phyloP scores from a whole-genome alignment of 2,113 vertebrate species.

The Podarcis raffonei region DNA sequence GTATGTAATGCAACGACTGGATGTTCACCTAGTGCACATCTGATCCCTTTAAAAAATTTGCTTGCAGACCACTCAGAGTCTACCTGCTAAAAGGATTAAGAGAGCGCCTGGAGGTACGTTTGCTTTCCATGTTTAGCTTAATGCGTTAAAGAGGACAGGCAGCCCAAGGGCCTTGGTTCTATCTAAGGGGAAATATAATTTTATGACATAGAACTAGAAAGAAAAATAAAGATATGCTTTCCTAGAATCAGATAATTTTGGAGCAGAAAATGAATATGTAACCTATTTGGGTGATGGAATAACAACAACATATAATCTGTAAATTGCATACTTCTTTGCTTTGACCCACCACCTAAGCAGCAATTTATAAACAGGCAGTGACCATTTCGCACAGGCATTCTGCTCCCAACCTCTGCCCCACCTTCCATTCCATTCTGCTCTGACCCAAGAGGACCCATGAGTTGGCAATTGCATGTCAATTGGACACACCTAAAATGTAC shows the following conservation, averaged over 20 bases:
- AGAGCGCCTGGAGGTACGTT: slow-evolving; percentile 7
- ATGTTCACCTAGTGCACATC: neutral
- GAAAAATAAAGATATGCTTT: neutral
- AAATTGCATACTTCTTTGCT: neutral
- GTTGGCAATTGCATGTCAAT: too few species aligned
- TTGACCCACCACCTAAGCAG: neutral
- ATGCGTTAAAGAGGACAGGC: slow-evolving; percentile 4
- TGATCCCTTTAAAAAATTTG: neutral
- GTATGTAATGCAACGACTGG: neutral
- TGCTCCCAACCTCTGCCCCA: too few species aligned
- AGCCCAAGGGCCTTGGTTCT: neutral
- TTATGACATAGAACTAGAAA: neutral
- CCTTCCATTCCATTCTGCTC: too few species aligned
- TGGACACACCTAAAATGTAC: too few species aligned
- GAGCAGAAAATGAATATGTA: neutral
- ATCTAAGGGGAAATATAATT: neutral
- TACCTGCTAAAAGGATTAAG: slow-evolving; percentile 5
- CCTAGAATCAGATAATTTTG: slow-evolving; percentile 6
- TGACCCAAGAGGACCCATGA: too few species aligned
- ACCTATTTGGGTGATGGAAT: neutral
- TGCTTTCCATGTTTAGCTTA: slow-evolving; percentile 9
- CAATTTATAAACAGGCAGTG: neutral
- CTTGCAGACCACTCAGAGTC: neutral
- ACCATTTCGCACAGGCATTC: too few species aligned
- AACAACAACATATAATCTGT: neutral